Evolutionary conservation across 2,888 invertebrate genomes (phyloP), one percentile per base, ranked within the genome.

Genomic region (Orthosia gracilis): DNA sequence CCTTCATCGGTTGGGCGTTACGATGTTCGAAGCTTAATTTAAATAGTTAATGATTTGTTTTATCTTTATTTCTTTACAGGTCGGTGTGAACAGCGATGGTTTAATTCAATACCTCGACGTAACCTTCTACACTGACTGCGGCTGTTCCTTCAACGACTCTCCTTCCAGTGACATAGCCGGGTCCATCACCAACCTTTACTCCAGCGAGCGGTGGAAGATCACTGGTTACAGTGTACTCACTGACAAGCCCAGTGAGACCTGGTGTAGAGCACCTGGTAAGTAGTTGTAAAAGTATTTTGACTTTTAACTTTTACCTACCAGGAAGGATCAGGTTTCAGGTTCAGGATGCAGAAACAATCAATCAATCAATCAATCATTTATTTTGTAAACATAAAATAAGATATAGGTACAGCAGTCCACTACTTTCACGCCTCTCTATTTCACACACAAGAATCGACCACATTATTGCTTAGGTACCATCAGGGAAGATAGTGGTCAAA

Each of bases 211-310:
- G 0, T 97, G 96, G 95, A 89, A 88, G 18, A 86, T 97, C 26
- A 91, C 91, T 12, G 96, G 95, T 0, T 95, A 96, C 86, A 96
- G 96, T 23, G 97, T 97, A 0, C 93, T 93, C 18, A 98, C 98
- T 0, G 98, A 98, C 86, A 97, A 97, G 55, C 96, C 97, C 0
- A 93, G 97, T 1, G 97, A 97, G 84, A 97, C 98, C 0, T 98
- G 97, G 92, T 97, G 97, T 81, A 94, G 98, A 89, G 97, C 97
- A 0, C 98, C 98, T 78, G 97, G 98, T 97, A 90, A 91, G 89
- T 74, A 18, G 18, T 23, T 52, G 17, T 31, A 15, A n/a, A n/a
- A n/a, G n/a, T 17, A 47, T 47, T 31, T 26, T 15, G n/a, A 11
- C 17, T 57, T 45, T 18, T 62, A 5, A 49, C 15, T 61, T 17